Conservation (phyloP, 2,113 vertebrate genomes). For the Hoplias malabaricus region DNA sequence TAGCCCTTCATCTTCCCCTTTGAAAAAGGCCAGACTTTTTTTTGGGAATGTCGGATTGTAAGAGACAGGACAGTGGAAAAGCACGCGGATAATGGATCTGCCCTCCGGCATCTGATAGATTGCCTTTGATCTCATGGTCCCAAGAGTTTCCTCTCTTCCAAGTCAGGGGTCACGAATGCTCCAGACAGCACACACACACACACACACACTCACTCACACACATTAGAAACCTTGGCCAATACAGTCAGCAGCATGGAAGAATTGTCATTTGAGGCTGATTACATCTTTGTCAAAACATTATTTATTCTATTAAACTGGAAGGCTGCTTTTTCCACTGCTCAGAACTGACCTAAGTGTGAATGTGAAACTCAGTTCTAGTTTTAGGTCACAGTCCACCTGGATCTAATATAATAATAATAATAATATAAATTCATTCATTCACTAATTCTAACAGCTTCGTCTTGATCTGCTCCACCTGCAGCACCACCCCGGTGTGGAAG, state of each 20-base stretch:
- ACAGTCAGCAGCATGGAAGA: not conserved
- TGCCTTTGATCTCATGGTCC: constrained; percentile 64
- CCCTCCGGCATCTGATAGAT: constrained; percentile 58
- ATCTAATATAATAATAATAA: no score
- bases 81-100: constrained; percentile 68
- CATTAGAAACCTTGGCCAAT: not conserved
- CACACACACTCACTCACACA: no score
- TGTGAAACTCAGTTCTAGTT: no score
- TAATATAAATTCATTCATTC: no score
- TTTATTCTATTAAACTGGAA: no score
- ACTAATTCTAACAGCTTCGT: no score
- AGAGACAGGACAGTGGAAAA: constrained; percentile 63
- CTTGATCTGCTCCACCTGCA: no score
- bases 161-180: constrained; percentile 46
- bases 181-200: no score
- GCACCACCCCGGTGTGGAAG: no score
- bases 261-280: not conserved
- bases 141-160: constrained; percentile 58
- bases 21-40: constrained; percentile 65
- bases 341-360: no score
- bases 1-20: constrained; percentile 48
- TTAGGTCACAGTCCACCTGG: no score
- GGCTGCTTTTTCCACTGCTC: no score
- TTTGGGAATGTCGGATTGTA: constrained; percentile 50
- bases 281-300: not conserved